A percentile compares a stretch with the other conserved stretches of the same genome.
phyloP scores from a whole-genome alignment of 2,113 vertebrate genomes.

The Mustelus asterias region DNA sequence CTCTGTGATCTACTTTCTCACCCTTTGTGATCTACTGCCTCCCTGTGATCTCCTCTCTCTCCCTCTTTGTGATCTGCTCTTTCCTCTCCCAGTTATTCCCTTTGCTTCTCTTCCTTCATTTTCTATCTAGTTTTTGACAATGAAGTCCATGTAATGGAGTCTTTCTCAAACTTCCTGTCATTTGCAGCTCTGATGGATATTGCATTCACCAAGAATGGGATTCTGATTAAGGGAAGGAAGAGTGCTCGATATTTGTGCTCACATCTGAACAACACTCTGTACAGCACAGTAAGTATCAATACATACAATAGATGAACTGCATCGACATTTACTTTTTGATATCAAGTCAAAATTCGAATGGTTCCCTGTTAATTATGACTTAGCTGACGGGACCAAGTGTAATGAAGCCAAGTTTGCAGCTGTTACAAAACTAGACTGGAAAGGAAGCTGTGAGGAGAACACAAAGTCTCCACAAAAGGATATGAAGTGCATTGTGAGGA shows the following conservation, averaged over 20 bases:
- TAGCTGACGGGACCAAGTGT: not conserved
- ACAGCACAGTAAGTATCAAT: not conserved
- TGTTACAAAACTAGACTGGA: not conserved
- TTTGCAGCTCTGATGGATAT: conserved; percentile 27
- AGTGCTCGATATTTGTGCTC: not conserved
- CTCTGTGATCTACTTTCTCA: too few relatives aligned
- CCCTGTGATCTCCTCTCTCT: not conserved
- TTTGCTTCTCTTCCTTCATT: not conserved
- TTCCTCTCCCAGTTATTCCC: not conserved
- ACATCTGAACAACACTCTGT: not conserved
- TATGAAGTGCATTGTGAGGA: too few relatives aligned
- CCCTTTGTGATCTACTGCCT: not conserved
- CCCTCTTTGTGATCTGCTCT: not conserved
- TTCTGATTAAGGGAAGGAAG: conserved; percentile 14
- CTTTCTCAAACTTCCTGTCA: not conserved
- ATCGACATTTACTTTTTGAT: not conserved
- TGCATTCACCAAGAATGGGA: not conserved
- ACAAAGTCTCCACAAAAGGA: too few relatives aligned
- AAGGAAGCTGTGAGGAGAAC: too few relatives aligned
- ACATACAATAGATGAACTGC: not conserved
- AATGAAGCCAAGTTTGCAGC: not conserved
- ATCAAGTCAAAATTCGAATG: not conserved
- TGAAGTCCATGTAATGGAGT: not conserved
- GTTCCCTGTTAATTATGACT: not conserved
- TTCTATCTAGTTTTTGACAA: not conserved